These are phyloP conservation scores for Balanococcus diminutus DNA, from an alignment of 2,888 invertebrate species.

Conservation along the genomic window DNA sequence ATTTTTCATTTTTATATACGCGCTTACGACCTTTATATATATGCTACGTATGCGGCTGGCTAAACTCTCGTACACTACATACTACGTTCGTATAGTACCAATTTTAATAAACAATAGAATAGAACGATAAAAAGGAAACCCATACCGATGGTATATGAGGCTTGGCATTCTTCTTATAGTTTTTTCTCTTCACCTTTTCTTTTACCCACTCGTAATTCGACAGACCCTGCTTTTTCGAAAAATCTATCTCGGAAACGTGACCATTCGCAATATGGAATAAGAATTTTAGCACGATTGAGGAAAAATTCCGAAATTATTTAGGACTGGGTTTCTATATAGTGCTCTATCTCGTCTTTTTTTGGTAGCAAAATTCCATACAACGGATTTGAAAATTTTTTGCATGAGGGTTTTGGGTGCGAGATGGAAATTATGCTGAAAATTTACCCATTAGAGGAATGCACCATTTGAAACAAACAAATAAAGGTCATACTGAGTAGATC, in stretches of 20 bases:
- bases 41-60: too few species aligned
- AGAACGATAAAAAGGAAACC: not conserved
- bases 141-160: not conserved
- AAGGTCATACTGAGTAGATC: too few species aligned
- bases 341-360: too few species aligned
- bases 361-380: too few species aligned
- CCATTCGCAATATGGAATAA: not conserved
- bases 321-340: too few species aligned
- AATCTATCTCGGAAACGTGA: not conserved
- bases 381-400: too few species aligned
- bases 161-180: not conserved
- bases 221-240: not conserved
- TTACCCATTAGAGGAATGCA: too few species aligned
- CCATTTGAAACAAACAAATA: too few species aligned
- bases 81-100: not conserved
- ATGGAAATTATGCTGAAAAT: too few species aligned
- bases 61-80: not conserved
- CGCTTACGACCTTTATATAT: not conserved
- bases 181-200: not conserved
- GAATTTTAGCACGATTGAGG: not conserved
- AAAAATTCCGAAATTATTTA: not conserved
- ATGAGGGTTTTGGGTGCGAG: too few species aligned
- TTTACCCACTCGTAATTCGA: not conserved
- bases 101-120: not conserved
- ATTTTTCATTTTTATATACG: slow-evolving; percentile 20